Evolutionary conservation across 1,140 invertebrate genomes (phyloP).

Genomic region (Polypedilum pembai): DNA sequence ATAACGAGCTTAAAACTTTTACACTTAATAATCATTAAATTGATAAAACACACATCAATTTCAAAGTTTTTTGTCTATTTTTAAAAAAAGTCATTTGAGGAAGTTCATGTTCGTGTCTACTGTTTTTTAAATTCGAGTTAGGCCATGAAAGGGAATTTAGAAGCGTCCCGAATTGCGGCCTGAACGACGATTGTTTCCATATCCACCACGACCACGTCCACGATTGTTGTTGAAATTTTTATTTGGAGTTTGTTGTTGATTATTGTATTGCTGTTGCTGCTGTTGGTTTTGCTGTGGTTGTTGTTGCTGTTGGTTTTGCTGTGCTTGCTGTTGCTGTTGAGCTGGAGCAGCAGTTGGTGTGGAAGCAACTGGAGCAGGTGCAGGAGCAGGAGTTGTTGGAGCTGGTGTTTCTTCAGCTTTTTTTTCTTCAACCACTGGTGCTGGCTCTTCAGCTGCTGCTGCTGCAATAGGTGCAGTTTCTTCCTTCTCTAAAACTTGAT

Average conservation of each 20-base stretch:
- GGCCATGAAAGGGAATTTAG: background rate
- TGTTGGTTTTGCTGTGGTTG: background rate
- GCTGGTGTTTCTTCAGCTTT: background rate
- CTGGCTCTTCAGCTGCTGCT: background rate
- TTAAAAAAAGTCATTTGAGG: conserved; percentile 13
- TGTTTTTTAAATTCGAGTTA: background rate
- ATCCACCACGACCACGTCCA: conserved; percentile 23
- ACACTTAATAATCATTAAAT: too few species aligned
- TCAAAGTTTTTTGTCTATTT: background rate
- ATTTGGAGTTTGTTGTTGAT: conserved; percentile 12
- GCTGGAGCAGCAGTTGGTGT: background rate
- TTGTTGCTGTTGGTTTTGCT: background rate
- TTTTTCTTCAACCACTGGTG: background rate
- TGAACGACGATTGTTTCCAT: background rate
- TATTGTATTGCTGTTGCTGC: background rate
- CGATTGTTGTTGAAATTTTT: conserved; percentile 11
- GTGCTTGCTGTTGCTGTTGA: background rate
- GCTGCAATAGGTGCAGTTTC: conserved; percentile 30
- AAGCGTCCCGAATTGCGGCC: background rate
- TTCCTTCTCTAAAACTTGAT: conserved; percentile 33
- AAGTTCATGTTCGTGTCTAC: background rate
- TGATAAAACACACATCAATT: too few species aligned
- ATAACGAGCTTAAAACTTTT: too few species aligned
- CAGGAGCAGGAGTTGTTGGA: background rate
- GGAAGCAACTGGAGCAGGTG: background rate